phyloP scores from a whole-genome alignment of 2,888 invertebrate genomes.

The Podotricha telesiphe region DNA sequence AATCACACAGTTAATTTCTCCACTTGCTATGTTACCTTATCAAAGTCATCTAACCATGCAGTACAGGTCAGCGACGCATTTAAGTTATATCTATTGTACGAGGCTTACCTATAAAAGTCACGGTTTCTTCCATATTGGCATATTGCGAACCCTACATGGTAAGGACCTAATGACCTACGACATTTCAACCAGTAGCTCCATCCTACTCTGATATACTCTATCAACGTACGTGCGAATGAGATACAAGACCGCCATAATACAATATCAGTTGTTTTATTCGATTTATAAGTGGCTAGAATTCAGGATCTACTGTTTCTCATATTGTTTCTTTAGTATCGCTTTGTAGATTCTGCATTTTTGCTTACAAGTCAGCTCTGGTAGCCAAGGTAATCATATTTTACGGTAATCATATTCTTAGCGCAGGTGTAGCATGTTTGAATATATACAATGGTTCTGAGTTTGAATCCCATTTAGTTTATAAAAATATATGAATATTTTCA shows the following conservation, averaged over 20 bases:
- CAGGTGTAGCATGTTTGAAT: not conserved
- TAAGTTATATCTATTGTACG: constrained; percentile 75
- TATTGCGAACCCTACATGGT: constrained; percentile 80
- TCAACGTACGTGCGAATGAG: constrained; percentile 55
- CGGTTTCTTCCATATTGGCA: constrained; percentile 81
- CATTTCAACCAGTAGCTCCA: constrained; percentile 75
- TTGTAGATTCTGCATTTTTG: constrained; percentile 50
- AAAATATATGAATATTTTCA: not conserved
- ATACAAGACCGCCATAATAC: constrained; percentile 73
- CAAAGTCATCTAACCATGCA: constrained; percentile 68
- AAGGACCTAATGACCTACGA: constrained; percentile 82
- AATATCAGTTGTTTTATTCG: constrained; percentile 79
- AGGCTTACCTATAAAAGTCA: constrained; percentile 69
- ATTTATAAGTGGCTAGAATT: constrained; percentile 74
- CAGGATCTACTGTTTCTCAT: constrained; percentile 72
- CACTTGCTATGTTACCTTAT: constrained; percentile 58
- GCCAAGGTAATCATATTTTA: not conserved
- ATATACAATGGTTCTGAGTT: not conserved
- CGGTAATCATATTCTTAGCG: not conserved
- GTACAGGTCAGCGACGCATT: constrained; percentile 68
- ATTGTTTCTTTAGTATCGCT: constrained; percentile 65
- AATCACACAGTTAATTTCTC: constrained; percentile 61
- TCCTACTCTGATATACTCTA: constrained; percentile 55
- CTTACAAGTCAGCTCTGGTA: constrained; percentile 21
- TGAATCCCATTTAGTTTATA: not conserved